Evolutionary conservation across 1,140 invertebrate species (phyloP), one percentile per base, ranked within the genome.

Genomic region (Drosophila seguyi): DNA sequence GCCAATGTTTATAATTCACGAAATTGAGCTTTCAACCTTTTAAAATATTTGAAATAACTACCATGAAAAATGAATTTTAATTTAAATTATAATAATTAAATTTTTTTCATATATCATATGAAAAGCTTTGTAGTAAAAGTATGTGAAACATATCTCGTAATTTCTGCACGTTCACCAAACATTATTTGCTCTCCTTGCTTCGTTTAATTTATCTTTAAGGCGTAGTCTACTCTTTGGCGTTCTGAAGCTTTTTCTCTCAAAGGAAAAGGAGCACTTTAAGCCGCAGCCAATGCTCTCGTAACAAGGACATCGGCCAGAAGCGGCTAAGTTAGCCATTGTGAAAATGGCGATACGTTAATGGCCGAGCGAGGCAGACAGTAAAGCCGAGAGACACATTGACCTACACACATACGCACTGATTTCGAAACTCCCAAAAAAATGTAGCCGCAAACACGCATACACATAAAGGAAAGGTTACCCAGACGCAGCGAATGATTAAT

Each of bases 401-500:
- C 84, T 88, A 88, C 84, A 83, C 71, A 84, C 67, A 57, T 57
- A 67, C 66, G 57, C 66, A 59, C 69, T 73, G 69, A 73, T 73
- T 73, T 73, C 53, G 67, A 72, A 59, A 50, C 27, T 57, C 16
- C 50, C 66, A 50, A 73, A 73, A 73, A 73, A 73, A 71, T 48
- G 53, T 58, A n/a, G 65, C 66, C 66, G 66, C 66, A 67, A 44
- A 53, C 66, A 69, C 61, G 47, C 71, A 36, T 39, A 60, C 47
- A 61, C 34, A 50, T 27, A 45, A 20, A 53, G 14, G 14, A 34
- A 52, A 36, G 25, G 48, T 60, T 56, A 77, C 74, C 66, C 72
- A 61, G 56, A 73, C 45, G 38, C 41, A 61, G 41, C 48, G 56
- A 76, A 91, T 91, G 88, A 91, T 91, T 91, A 91, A 91, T 91